Conservation (phyloP, 2,888 invertebrate species). For the Lasiommata megera region DNA sequence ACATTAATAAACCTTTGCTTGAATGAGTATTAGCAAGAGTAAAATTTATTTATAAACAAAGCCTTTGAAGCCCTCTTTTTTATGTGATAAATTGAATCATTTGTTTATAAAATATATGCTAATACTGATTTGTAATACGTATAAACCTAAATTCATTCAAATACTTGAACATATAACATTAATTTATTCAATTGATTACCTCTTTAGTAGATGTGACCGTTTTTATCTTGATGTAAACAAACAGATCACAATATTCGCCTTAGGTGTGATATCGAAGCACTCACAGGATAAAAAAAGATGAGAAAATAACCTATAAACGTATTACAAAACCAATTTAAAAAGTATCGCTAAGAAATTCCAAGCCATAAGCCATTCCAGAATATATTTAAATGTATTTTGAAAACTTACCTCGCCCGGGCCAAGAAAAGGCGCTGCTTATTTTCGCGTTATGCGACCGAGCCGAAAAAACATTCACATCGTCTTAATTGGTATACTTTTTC, state of each 20-base stretch:
- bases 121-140: too few species aligned
- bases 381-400: conserved; percentile 32
- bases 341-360: conserved; percentile 15
- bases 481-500: conserved; percentile 12
- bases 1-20: too few species aligned
- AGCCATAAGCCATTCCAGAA: conserved; percentile 16
- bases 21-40: too few species aligned
- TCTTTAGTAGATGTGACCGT: neutral
- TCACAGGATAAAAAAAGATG: neutral
- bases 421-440: conserved; percentile 43
- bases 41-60: too few species aligned
- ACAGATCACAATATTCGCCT: neutral
- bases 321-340: conserved; percentile 18
- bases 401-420: conserved; percentile 63
- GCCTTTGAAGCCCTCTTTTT: too few species aligned
- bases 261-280: too few species aligned
- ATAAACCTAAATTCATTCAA: too few species aligned
- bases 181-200: neutral
- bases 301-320: neutral
- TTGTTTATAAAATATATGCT: too few species aligned
- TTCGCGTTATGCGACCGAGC: conserved; percentile 31
- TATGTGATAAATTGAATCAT: too few species aligned
- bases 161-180: neutral
- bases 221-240: conserved; percentile 6
- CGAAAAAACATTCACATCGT: conserved; percentile 8